Percentiles rank a stretch among this genome's conserved stretches.
Evolutionary conservation across 2,888 invertebrate genomes (phyloP).

Genomic region (Himalopsyche kuldschensis): DNA sequence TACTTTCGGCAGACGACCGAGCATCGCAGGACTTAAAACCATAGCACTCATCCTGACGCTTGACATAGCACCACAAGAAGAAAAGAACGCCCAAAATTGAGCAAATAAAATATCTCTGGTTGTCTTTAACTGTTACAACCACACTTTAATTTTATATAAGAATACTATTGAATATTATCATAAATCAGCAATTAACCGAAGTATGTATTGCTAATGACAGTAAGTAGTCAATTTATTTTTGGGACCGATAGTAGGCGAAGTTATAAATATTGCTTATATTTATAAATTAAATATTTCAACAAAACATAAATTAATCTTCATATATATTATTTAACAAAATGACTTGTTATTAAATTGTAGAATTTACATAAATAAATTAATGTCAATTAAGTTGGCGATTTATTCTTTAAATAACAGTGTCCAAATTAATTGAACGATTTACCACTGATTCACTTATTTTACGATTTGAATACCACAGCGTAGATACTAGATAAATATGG

Average conservation of each 20-base stretch:
- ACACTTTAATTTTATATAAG: no score
- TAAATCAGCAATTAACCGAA: no score
- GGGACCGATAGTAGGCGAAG: no score
- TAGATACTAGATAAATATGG: no score
- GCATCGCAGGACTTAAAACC: slow-evolving; percentile 11
- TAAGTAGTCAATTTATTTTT: no score
- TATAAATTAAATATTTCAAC: not conserved
- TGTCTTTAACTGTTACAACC: no score
- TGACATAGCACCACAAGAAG: not conserved
- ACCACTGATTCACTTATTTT: not conserved
- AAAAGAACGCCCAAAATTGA: not conserved
- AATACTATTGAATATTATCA: no score
- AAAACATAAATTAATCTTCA: not conserved
- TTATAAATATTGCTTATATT: no score
- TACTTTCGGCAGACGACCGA: not conserved
- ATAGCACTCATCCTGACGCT: not conserved
- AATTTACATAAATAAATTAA: not conserved
- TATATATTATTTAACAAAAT: not conserved
- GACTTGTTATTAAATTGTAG: not conserved
- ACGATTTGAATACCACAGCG: not conserved
- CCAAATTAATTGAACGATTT: not conserved
- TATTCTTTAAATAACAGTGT: not conserved
- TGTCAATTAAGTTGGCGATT: not conserved
- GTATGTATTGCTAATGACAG: no score
- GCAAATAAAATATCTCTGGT: not conserved